Conservation (phyloP, 2,113 vertebrate genomes). For the Balaeniceps rex region DNA sequence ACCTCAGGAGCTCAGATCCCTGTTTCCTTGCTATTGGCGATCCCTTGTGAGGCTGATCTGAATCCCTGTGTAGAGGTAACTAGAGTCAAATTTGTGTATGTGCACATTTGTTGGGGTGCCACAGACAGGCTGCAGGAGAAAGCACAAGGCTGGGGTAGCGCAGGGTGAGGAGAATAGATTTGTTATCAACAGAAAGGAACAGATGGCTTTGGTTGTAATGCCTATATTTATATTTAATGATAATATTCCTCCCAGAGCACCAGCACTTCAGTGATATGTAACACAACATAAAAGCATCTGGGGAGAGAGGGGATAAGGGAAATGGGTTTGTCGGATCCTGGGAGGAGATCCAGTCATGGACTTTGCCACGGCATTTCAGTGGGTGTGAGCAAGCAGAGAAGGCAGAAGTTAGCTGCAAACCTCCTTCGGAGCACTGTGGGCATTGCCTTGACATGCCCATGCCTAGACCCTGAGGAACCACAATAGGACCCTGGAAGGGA, state of each 20-base stretch:
- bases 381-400: not conserved
- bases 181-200: not conserved
- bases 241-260: not conserved
- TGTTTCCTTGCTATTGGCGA: not conserved
- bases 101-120: not conserved
- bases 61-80: not conserved
- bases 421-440: not conserved
- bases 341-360: not conserved
- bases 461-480: not conserved
- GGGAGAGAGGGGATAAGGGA: not conserved
- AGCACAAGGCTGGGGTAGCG: not conserved
- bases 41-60: not conserved
- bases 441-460: accelerated
- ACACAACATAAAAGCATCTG: not conserved
- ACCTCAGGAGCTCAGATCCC: not conserved
- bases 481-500: not conserved
- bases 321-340: accelerated
- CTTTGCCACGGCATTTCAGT: not conserved
- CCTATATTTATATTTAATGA: not conserved
- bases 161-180: not conserved
- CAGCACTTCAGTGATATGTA: not conserved
- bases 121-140: not conserved
- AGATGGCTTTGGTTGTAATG: constrained; percentile 14
- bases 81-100: not conserved
- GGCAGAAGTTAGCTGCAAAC: not conserved